phyloP scores from a whole-genome alignment of 53 echinoderm and acorn worm genomes.

The Paelopatides confundens region DNA sequence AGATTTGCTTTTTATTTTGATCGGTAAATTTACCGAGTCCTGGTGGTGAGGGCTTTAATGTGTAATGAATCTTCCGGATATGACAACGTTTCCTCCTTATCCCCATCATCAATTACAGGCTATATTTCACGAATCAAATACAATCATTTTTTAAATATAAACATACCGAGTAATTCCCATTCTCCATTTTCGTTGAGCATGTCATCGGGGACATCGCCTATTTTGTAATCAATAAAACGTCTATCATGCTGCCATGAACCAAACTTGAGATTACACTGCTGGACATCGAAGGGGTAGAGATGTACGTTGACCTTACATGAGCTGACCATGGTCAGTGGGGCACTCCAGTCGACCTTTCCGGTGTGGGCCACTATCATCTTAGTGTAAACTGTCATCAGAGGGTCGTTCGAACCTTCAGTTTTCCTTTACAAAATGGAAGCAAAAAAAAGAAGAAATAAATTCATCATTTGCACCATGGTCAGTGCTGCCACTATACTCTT shows the following conservation, averaged over 20 bases:
- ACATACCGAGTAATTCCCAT: constrained; percentile 85
- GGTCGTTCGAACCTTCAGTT: constrained; percentile 73
- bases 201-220: constrained; percentile 27
- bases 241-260: constrained; percentile 99
- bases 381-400: constrained; percentile 87
- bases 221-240: constrained; percentile 78
- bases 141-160: no score
- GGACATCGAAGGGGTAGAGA: constrained; percentile 92
- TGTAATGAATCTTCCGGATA: no score
- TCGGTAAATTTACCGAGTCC: no score
- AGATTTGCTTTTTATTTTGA: no score
- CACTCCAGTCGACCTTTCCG: constrained; percentile 95
- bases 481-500: no score
- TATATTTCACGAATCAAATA: no score
- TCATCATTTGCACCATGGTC: no score
- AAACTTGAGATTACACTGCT: constrained; percentile 84
- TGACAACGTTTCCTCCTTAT: no score
- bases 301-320: constrained; percentile 90
- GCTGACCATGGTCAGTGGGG: constrained; percentile 89
- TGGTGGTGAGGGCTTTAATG: no score
- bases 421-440: constrained; percentile 2
- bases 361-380: constrained; percentile 74
- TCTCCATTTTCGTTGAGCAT: constrained; percentile 79
- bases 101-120: no score
- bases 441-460: no score